phyloP scores from a whole-genome alignment of 2,888 invertebrate genomes.

The Torymus texanus region DNA sequence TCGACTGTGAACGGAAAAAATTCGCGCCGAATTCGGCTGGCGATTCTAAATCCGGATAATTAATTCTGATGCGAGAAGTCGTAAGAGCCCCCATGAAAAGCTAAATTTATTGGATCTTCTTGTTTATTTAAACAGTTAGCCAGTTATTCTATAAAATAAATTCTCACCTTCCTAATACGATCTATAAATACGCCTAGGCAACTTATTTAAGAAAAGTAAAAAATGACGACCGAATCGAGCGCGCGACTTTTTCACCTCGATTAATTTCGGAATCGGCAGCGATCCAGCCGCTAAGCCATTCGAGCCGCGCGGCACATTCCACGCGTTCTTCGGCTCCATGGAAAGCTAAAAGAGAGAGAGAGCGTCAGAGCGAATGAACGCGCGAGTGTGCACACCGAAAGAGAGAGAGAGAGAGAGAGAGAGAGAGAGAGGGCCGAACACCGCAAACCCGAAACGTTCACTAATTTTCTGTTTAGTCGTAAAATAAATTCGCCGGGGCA shows the following conservation, averaged over 20 bases:
- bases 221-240: background rate
- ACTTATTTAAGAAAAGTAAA: background rate
- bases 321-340: constrained; percentile 39
- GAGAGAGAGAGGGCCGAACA: constrained; percentile 62
- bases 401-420: constrained; percentile 27
- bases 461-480: constrained; percentile 74
- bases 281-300: constrained; percentile 51
- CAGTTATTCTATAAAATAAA: too few relatives aligned
- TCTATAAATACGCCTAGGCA: too few relatives aligned
- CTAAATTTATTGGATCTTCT: too few relatives aligned
- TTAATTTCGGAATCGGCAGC: constrained; percentile 63
- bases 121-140: too few relatives aligned
- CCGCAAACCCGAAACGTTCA: constrained; percentile 72
- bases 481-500: constrained; percentile 71
- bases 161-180: too few relatives aligned
- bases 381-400: constrained; percentile 7
- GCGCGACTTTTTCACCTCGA: constrained; percentile 58
- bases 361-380: background rate
- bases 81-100: too few relatives aligned
- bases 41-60: background rate
- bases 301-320: constrained; percentile 44
- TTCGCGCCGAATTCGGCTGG: background rate
- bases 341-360: constrained; percentile 33
- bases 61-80: background rate
- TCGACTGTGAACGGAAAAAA: too few relatives aligned